Base-by-base conservation (phyloP, 2,797 vertebrate species). In the Nasua narica region DNA sequence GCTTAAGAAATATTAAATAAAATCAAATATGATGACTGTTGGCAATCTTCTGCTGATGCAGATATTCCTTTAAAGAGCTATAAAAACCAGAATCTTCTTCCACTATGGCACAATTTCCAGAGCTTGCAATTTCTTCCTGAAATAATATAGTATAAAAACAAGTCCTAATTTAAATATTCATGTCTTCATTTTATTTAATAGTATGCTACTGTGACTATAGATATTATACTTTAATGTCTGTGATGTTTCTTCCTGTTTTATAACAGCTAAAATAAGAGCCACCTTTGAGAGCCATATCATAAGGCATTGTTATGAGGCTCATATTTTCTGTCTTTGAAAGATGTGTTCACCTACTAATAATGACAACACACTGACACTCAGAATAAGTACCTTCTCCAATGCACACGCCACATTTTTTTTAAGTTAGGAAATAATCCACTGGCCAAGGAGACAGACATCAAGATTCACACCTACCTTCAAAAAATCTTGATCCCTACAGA, bases 91-190 rank as follows among this genome's bases (percentile, higher is more conserved):
- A 97, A 95, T 27, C 15, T 97, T 81, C n/a, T 90, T 95, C 95
- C 58, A 92, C 54, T 62, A 65, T 54, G 21, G 89, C 0, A 86
- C 54, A 96, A 97, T 90, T 96, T 97, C 85, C 81, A 97, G 56
- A 6, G 0, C 95, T 98, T 96, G 94, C 3, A 46, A 25, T 85
- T 97, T 97, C 91, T 92, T 86, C 3, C 82, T 85, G 65, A 97
- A 93, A 95, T 94, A 90, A 94, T 9, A 93, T 69, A 95, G 52
- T 35, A 84, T 81, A 83, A 72, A 97, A 94, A 94, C 40, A 72
- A 97, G 98, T 54, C 90, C 84, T 93, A 96, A 97, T 96, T 94
- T 95, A 97, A 98, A 96, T 98, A 96, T 97, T 97, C 90, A 97
- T 91, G 43, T 35, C 82, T 97, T 97, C 82, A 91, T 46, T 94